Base-by-base conservation (phyloP, 2,888 invertebrate genomes). In the Hydroisotoma schaefferi region DNA sequence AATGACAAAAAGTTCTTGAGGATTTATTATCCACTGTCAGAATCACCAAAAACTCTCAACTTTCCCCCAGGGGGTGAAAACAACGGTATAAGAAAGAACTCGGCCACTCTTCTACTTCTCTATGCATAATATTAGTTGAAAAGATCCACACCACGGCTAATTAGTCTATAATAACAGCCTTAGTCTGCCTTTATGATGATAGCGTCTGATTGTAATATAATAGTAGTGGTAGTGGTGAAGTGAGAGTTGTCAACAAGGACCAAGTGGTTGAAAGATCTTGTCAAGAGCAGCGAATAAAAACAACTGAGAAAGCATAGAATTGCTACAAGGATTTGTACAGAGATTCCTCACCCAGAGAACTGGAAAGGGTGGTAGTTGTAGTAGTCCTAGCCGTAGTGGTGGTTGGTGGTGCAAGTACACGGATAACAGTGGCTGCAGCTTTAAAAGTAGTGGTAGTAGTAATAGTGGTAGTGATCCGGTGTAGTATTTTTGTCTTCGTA, bases 221-320 rank as follows among this genome's bases (percentile, higher is more conserved):
- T n/a, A 33, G 33, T 15, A n/a, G n/a, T n/a, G n/a, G n/a, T n/a
- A n/a, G n/a, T n/a, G n/a, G n/a, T 23, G 22, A 46, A 46, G 46
- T 22, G 22, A 6, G 5, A 46, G 46, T 46, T 46, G 46, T 46
- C 46, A 25, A 23, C 46, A 25, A 20, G 27, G 40, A 38, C 51
- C 27, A 51, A 57, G 57, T 43, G 38, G 57, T 40, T 38, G 57
- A 57, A 48, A 58, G 57, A 58, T 58, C 57, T 58, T 58, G 57
- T 58, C 57, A 58, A 58, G 52, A 58, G 43, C 52, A 58, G 57
- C 29, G 57, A 44, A 52, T 58, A 37, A 43, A 48, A 58, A 58
- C 38, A 58, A 58, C 57, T 58, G 48, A 56, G 38, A 56, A 43
- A 37, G 18, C 8, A 5, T 26, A 28, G 49, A 28, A 40, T 40